These are phyloP conservation scores for Oreotrochilus melanogaster DNA, from an alignment of 2,113 vertebrate species.

Conservation along the genomic window DNA sequence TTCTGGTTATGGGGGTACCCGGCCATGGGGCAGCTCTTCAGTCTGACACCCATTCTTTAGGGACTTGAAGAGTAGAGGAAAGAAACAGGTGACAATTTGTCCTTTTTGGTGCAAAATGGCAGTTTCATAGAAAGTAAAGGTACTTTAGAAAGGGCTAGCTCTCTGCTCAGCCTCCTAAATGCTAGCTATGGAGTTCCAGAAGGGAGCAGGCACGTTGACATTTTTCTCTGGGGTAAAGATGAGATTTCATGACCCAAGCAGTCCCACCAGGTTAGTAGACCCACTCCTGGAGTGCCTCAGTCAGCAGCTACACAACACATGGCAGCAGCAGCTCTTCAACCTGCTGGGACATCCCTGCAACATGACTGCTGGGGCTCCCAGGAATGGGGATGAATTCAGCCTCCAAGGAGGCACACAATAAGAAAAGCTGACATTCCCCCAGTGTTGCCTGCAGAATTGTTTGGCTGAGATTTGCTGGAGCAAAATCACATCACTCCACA, in stretches of 20 bases:
- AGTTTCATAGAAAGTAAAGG: neutral
- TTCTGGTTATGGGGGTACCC: neutral
- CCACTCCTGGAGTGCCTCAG: neutral
- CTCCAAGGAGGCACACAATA: neutral
- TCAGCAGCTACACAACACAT: neutral
- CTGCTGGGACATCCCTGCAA: neutral
- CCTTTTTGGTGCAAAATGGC: neutral
- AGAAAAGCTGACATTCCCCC: neutral
- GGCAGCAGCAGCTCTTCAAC: neutral
- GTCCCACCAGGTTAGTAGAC: neutral
- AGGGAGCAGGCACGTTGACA: rapidly evolving
- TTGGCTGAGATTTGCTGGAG: neutral
- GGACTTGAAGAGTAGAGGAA: neutral
- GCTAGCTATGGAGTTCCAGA: neutral
- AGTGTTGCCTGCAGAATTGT: neutral
- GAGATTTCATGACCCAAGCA: neutral
- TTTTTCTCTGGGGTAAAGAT: rapidly evolving
- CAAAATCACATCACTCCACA: rapidly evolving
- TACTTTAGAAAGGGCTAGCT: neutral
- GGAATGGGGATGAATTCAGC: neutral
- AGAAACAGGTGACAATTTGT: neutral
- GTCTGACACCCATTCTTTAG: neutral
- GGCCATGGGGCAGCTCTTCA: neutral
- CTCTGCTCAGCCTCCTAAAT: neutral
- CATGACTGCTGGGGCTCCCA: neutral